Conservation (phyloP, 2,888 invertebrate species). For the Drosophila mimetica region DNA sequence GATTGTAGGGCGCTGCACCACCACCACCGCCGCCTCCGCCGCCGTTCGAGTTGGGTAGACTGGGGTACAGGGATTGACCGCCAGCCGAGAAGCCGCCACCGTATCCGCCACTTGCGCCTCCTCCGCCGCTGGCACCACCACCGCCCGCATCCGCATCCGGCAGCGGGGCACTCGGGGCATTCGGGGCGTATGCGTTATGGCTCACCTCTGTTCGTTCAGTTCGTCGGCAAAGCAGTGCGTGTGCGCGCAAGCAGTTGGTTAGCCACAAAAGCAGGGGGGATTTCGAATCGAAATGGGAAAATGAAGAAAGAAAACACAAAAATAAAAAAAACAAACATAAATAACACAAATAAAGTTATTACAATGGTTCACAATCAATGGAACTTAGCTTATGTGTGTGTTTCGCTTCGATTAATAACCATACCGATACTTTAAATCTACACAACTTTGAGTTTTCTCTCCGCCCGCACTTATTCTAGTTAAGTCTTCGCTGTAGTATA, state of each 20-base stretch:
- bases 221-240: slow-evolving; percentile 11
- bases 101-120: slow-evolving; percentile 79
- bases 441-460: slow-evolving; percentile 71
- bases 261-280: slow-evolving; percentile 50
- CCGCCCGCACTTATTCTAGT: slow-evolving; percentile 57
- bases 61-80: slow-evolving; percentile 82
- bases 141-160: slow-evolving; percentile 62
- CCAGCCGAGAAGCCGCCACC: slow-evolving; percentile 83
- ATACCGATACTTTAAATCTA: slow-evolving; percentile 54
- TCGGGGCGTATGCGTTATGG: slow-evolving; percentile 79
- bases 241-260: slow-evolving; percentile 21
- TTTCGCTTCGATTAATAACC: slow-evolving; percentile 13
- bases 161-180: slow-evolving; percentile 75
- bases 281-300: background rate
- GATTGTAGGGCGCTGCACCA: slow-evolving; percentile 59
- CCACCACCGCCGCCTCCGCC: slow-evolving; percentile 36
- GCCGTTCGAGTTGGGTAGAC: slow-evolving; percentile 70
- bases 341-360: background rate
- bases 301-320: slow-evolving; percentile 8
- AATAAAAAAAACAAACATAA: background rate
- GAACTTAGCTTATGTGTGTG: slow-evolving; percentile 41
- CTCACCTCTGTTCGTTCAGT: slow-evolving; percentile 44
- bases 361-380: background rate
- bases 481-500: slow-evolving; percentile 69
- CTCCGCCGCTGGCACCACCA: slow-evolving; percentile 54